Conservation (phyloP, 2,797 vertebrate genomes). For the Petrocephalus sullivani region DNA sequence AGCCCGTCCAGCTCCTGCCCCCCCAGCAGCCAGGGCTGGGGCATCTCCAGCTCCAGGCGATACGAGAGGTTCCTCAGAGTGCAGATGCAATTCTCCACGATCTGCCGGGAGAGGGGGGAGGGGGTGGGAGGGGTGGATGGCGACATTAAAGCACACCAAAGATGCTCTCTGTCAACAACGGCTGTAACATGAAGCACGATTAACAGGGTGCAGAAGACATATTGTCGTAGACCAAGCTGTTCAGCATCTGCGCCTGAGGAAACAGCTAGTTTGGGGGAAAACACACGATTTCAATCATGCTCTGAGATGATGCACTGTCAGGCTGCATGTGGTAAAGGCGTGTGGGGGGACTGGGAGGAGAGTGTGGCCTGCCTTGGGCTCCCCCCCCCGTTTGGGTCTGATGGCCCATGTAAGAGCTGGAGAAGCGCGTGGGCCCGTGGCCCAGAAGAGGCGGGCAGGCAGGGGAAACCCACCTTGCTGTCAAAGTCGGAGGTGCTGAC, state of each 20-base stretch:
- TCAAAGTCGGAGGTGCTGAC: slow-evolving; percentile 97
- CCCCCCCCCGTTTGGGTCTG: not conserved
- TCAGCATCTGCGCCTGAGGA: not conserved
- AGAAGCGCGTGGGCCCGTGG: not conserved
- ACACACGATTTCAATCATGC: slow-evolving; percentile 44
- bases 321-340: not conserved
- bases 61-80: slow-evolving; percentile 95
- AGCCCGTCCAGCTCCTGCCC: slow-evolving; percentile 83
- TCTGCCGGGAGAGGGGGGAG: slow-evolving; percentile 56
- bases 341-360: not conserved
- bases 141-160: not conserved
- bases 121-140: not conserved
- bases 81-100: slow-evolving; percentile 98
- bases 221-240: not conserved
- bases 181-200: not conserved
- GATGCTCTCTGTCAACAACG: not conserved
- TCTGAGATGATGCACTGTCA: not conserved
- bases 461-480: slow-evolving; percentile 79
- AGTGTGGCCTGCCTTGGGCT: not conserved
- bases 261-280: slow-evolving; percentile 32
- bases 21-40: slow-evolving; percentile 75
- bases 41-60: slow-evolving; percentile 88
- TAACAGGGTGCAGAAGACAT: not conserved
- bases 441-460: not conserved
- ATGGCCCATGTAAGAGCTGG: not conserved